Evolutionary conservation across 1,140 invertebrate genomes (phyloP).

Genomic region (Bombus consobrinus): DNA sequence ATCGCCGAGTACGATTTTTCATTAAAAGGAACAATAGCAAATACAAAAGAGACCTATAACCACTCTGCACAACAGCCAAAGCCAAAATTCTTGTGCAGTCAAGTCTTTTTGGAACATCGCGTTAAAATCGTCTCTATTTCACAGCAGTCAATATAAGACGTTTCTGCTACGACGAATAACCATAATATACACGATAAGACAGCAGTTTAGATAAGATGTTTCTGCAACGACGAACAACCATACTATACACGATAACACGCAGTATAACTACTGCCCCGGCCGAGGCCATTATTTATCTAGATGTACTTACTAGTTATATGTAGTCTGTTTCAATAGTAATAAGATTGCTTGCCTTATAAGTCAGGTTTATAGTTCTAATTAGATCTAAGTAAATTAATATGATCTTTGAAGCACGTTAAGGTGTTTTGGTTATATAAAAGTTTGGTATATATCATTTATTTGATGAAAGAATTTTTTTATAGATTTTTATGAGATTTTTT

Average conservation of each 20-base stretch:
- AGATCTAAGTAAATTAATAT: neutral
- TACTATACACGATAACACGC: neutral
- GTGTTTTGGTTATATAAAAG: neutral
- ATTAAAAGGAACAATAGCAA: neutral
- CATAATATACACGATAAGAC: neutral
- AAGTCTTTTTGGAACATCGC: neutral
- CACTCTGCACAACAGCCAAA: constrained; percentile 5
- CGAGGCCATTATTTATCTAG: constrained; percentile 49
- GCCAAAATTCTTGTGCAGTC: constrained; percentile 17
- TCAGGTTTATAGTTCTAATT: neutral
- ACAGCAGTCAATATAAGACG: neutral
- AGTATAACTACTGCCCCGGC: neutral
- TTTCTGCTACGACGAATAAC: neutral
- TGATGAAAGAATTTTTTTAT: no score
- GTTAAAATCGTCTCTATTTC: neutral
- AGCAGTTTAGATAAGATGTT: neutral
- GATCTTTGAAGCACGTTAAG: neutral
- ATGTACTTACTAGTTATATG: constrained; percentile 14
- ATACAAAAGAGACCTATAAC: neutral
- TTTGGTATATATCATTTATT: no score
- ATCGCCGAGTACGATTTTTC: neutral
- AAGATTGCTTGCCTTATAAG: neutral
- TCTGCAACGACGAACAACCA: neutral
- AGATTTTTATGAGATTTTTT: no score
- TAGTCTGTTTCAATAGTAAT: neutral